Evolutionary conservation across 2,888 invertebrate genomes (phyloP), one percentile per base, ranked within the genome.

Genomic region (Stenotaenia linearis): DNA sequence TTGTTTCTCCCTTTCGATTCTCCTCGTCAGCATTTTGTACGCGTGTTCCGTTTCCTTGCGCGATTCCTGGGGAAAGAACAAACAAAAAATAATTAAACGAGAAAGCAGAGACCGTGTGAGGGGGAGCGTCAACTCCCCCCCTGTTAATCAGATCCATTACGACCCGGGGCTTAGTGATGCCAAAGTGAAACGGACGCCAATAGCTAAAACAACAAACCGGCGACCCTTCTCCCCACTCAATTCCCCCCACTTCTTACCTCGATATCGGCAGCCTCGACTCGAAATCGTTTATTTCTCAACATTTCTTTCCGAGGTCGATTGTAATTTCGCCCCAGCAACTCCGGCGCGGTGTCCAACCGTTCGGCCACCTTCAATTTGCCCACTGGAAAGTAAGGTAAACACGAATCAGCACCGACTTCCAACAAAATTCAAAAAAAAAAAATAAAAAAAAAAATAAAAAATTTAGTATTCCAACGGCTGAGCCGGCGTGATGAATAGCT

Each of bases 1-100:
- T 84, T 95, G 91, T 77, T 90, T 90, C 85, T 94, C 94, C 69
- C 96, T 89, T 74, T 92, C 90, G 80, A 94, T 91, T 78, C 95
- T 89, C 84, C 92, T 93, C 1, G 90, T 88, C 4, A 96, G 86
- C 86, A 95, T 93, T 78, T 89, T 91, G 84, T 95, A 94, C 6
- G 90, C 86, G 83, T 90, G 90, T 45, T 90, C 88, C 82, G 91
- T 90, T 61, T 90, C 88, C 81, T 89, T 89, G 45, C 89, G 89
- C 81, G 91, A 88, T 82, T 87, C 87, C 81, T 87, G 84, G 30
- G 91, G n/a, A n/a, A n/a, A n/a, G n/a, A n/a, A n/a, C n/a, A n/a
- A n/a, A n/a, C 15, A 78, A 75, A 69, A 35, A 37, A 32, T 6
- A 32, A 32, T 32, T 32, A n/a, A n/a, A n/a, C n/a, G n/a, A n/a